Base-by-base conservation (phyloP, 1,140 invertebrate genomes). In the Telenomus remus region DNA sequence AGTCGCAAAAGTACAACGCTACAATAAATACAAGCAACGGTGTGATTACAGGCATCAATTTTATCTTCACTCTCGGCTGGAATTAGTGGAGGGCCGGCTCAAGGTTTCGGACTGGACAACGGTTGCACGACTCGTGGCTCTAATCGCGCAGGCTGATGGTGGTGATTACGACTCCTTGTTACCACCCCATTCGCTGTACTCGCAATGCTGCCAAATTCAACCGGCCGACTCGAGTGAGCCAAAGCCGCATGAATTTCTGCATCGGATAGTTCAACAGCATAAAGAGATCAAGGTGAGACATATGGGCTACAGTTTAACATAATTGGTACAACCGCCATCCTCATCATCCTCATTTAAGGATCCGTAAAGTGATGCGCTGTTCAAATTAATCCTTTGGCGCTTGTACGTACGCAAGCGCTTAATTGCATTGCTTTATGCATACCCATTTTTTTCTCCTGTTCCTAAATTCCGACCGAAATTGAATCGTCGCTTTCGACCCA, bases 31-130 rank as follows among this genome's bases (percentile, higher is more conserved):
- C 14, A 27, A 59, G 12, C 33, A 55, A 47, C 65, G 50, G 27
- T 84, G 55, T 81, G 73, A 78, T 89, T 87, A 64, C 86, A 92
- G 92, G 55, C 93, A 95, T 85, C 91, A 94, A 81, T 96, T 96
- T 84, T 97, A 95, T 81, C 90, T 95, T 15, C 93, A 96, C 84
- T 93, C 94, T 0, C 91, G 92, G 73, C 86, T 92, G 1, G 94
- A 95, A 79, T 87, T 96, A 19, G 86, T 92, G 19, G 92, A 95
- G 79, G 92, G 92, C 0, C 89, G 92, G 51, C 86, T 95, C 9
- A 90, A 92, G 10, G 91, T 92, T 4, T 86, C 89, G 1, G 92
- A 94, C 75, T 91, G 92, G 88, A 89, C 90, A 66, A 90, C 91
- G n/a, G 91, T 92, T n/a, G 89, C 91, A n/a, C 90, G 91, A 77